These are phyloP conservation scores for Danionella cerebrum DNA, from an alignment of 2,113 vertebrate genomes.

Conservation along the genomic window DNA sequence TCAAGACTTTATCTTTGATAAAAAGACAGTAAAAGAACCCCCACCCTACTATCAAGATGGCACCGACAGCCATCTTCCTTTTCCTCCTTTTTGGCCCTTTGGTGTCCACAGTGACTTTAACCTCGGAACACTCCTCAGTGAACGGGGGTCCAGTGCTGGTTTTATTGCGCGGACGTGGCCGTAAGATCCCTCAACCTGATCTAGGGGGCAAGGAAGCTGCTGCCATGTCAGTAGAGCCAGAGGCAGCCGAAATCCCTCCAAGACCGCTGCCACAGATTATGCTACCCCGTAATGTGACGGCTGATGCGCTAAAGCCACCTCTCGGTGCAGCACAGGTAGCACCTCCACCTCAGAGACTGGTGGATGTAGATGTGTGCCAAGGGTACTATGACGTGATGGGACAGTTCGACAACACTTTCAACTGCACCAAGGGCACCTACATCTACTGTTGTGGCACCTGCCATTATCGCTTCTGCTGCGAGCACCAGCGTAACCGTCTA, in stretches of 20 bases:
- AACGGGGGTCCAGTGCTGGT: conserved; percentile 48
- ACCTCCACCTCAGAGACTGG: conserved; percentile 63
- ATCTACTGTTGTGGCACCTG: conserved; percentile 89
- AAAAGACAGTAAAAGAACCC: conserved; percentile 40
- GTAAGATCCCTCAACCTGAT: conserved; percentile 37
- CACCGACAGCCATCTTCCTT: conserved; percentile 35
- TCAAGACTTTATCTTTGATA: conserved; percentile 8
- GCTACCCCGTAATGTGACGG: conserved; percentile 62
- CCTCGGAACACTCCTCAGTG: conserved; percentile 34
- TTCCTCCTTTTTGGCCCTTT: conserved; percentile 50
- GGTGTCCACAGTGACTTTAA: conserved; percentile 47
- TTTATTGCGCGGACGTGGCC: conserved; percentile 51
- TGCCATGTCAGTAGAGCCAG: neutral
- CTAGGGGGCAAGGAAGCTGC: conserved; percentile 45
- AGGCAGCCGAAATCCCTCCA: conserved; percentile 54
- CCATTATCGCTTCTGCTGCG: conserved; percentile 89
- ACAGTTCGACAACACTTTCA: conserved; percentile 83
- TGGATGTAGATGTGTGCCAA: conserved; percentile 76
- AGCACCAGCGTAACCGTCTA: conserved; percentile 75
- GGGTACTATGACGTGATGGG: conserved; percentile 89
- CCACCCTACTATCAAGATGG: conserved; percentile 28
- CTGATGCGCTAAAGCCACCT: conserved; percentile 64
- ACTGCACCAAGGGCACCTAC: conserved; percentile 81
- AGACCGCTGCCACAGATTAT: conserved; percentile 68
- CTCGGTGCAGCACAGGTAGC: conserved; percentile 64